A percentile compares a stretch with the other conserved stretches of the same genome.
Conservation (phyloP, 2,888 invertebrate species). For the Spisula subtruncata region DNA sequence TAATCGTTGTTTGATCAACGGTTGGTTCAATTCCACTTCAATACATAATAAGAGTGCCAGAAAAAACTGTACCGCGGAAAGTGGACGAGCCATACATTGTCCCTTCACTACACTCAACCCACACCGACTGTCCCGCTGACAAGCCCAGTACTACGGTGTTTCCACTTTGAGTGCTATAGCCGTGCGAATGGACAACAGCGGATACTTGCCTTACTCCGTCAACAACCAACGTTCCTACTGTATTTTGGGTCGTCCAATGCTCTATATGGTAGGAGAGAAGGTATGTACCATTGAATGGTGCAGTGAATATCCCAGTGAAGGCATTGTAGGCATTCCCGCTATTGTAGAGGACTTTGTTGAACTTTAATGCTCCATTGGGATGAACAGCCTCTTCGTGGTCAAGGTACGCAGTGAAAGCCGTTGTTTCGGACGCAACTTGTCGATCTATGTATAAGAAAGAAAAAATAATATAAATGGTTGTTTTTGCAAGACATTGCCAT, state of each 20-base stretch:
- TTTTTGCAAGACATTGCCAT: too few species aligned
- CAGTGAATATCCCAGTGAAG: conserved; percentile 30
- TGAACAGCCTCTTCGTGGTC: conserved; percentile 5
- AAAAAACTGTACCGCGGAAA: conserved; percentile 15
- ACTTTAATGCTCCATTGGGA: conserved; percentile 10
- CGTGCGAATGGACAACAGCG: neutral
- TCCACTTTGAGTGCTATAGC: conserved; percentile 9
- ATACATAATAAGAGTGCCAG: conserved; percentile 2
- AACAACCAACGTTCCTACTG: neutral
- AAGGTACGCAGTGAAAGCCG: conserved; percentile 30
- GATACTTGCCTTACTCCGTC: conserved; percentile 41
- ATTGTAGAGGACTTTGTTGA: conserved; percentile 27
- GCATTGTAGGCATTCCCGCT: conserved; percentile 35
- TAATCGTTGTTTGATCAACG: neutral
- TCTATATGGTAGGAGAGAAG: conserved; percentile 18
- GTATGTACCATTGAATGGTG: conserved; percentile 22
- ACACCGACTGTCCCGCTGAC: neutral
- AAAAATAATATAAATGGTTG: too few species aligned
- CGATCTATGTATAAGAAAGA: neutral
- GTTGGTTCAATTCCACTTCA: neutral
- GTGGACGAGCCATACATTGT: neutral
- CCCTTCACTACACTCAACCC: conserved; percentile 35
- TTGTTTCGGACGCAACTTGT: neutral
- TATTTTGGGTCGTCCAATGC: neutral
- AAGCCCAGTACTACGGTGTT: conserved; percentile 21